Base-by-base conservation (phyloP, 1,140 invertebrate genomes). In the Apocrypta bakeri region DNA sequence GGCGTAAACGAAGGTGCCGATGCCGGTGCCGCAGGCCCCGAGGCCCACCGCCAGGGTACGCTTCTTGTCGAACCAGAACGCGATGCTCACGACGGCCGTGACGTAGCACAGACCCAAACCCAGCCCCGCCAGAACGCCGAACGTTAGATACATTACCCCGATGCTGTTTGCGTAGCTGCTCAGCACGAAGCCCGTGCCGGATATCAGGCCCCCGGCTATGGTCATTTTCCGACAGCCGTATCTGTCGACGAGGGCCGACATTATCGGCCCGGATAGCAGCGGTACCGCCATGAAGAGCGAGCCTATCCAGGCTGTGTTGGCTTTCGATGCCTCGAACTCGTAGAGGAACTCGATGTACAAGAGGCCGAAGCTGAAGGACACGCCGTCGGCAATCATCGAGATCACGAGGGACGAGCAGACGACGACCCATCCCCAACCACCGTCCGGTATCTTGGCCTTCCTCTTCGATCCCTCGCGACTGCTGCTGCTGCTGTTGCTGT, bases 91-190 rank as follows among this genome's bases (percentile, higher is more conserved):
- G 81, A 99, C 98, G 69, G 98, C 97, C 6, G 98, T 98, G 48
- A 99, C 93, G 89, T 98, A 99, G 84, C 99, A 98, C 84, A 99
- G 94, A 4, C 98, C 98, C 87, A 98, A 97, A n/a, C 98, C 98
- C 61, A 98, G 92, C 8, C 98, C 98, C 95, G 89, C 27, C 90
- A 91, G 72, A 2, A 98, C 93, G 8, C 97, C 97, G 87, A 98
- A 98, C 0, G 97, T 97, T 75, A 98, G 90, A 87, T 96, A 97
- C 66, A 98, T 92, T 81, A 96, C 93, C 87, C 95, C 95, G 92
- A 97, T 95, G 40, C 95, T 96, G 86, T 95, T 94, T 2, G 94
- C 94, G 85, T 95, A 96, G 1, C 96, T 95, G 83, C 96, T 97
- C 24, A 96, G 92, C 17, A 98, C 93, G 87, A 98, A 97, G 25